A percentile compares a stretch with the other conserved stretches of the same genome.
Evolutionary conservation across 2,888 invertebrate genomes (phyloP).

Genomic region (Diarsia dahlii): DNA sequence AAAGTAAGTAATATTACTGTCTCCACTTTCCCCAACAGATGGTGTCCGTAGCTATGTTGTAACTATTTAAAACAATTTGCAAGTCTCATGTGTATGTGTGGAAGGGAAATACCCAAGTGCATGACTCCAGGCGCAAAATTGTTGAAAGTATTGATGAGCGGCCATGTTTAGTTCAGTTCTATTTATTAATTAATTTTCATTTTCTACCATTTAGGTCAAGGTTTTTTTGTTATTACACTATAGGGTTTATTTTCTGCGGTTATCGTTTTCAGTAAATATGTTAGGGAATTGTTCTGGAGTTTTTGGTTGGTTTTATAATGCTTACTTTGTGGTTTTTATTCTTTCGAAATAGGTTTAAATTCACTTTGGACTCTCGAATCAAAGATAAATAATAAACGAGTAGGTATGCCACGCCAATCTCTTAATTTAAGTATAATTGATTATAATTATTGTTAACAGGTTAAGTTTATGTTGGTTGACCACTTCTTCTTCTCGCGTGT

Average conservation of each 20-base stretch:
- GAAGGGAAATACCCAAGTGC: conserved; percentile 69
- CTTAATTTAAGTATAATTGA: background rate
- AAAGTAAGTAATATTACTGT: conserved; percentile 26
- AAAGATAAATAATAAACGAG: background rate
- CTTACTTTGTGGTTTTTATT: background rate
- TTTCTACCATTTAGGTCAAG: conserved; percentile 16
- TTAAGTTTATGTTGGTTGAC: background rate
- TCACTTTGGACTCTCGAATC: background rate
- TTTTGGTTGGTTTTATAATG: background rate
- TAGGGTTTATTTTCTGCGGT: conserved; percentile 13
- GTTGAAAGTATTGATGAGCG: conserved; percentile 59
- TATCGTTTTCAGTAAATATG: background rate
- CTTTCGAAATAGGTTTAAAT: background rate
- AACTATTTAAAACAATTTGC: conserved; percentile 76
- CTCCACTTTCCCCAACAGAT: conserved; percentile 24
- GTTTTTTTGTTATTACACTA: conserved; percentile 16
- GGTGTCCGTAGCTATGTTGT: conserved; percentile 67
- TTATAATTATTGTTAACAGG: background rate
- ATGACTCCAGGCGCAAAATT: conserved; percentile 60
- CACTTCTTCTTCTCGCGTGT: too few species aligned
- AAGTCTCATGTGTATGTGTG: conserved; percentile 69
- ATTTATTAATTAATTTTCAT: conserved; percentile 19
- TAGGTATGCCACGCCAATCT: background rate
- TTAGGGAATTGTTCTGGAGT: background rate
- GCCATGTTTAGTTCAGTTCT: background rate